phyloP scores from a whole-genome alignment of 2,113 vertebrate species.

The Apaloderma vittatum region DNA sequence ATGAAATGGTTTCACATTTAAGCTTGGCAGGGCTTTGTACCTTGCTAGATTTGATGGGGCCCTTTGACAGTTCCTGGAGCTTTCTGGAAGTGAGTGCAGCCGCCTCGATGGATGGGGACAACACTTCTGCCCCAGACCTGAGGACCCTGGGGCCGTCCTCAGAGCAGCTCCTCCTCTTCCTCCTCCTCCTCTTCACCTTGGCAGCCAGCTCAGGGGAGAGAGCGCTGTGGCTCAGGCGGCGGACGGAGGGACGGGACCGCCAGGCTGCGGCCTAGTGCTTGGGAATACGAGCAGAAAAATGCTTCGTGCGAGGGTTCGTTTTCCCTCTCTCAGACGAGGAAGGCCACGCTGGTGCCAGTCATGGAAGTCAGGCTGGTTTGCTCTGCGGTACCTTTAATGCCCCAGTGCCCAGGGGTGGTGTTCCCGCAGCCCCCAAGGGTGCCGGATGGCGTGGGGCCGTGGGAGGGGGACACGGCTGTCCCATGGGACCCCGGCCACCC shows the following conservation, averaged over 20 bases:
- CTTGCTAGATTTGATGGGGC: not conserved
- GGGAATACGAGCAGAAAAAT: accelerated
- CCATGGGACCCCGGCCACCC: not conserved
- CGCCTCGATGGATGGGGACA: accelerated
- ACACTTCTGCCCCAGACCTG: not conserved
- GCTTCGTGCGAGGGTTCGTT: not conserved
- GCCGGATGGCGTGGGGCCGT: accelerated
- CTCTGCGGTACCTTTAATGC: not conserved
- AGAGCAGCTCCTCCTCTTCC: not conserved
- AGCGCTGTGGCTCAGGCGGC: no score
- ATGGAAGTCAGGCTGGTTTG: accelerated
- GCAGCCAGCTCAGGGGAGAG: not conserved
- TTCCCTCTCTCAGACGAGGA: accelerated
- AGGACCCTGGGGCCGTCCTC: accelerated
- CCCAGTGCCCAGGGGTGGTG: accelerated
- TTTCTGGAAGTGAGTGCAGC: not conserved
- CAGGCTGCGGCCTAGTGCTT: accelerated
- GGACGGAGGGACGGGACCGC: accelerated
- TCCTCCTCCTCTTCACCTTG: not conserved
- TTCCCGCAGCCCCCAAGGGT: accelerated
- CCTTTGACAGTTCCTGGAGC: constrained; percentile 34
- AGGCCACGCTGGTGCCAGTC: not conserved
- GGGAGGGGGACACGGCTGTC: not conserved
- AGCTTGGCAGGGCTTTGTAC: constrained; percentile 54
- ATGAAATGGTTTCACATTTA: constrained; percentile 73